A percentile compares a stretch with the other conserved stretches of the same genome.
These are phyloP conservation scores for Anthonomus grandis DNA, from an alignment of 1,140 invertebrate species.

Conservation along the genomic window DNA sequence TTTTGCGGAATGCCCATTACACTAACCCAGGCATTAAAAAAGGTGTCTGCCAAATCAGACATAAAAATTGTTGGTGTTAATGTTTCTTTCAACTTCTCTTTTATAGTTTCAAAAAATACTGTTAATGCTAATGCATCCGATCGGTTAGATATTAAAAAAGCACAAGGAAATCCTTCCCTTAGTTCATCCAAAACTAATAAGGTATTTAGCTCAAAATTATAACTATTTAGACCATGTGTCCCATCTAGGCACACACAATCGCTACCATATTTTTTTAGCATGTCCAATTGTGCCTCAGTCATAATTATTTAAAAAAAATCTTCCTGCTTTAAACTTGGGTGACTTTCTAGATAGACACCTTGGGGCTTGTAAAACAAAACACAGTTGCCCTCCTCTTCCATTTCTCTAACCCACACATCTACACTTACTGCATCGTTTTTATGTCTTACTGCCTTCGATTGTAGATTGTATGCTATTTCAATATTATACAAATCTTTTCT, in stretches of 20 bases:
- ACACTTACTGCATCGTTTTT: conserved; percentile 10
- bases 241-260: conserved; percentile 19
- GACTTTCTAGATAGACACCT: neutral
- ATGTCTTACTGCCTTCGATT: neutral
- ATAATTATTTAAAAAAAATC: conserved; percentile 10
- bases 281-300: conserved; percentile 1
- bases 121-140: neutral
- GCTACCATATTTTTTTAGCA: conserved; percentile 13
- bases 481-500: conserved; percentile 20
- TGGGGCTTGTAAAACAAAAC: conserved; percentile 14
- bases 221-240: conserved; percentile 19
- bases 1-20: conserved; percentile 13
- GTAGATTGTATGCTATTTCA: neutral
- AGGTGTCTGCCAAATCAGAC: conserved; percentile 3
- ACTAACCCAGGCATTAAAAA: conserved; percentile 18
- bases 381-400: neutral
- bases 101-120: conserved; percentile 8
- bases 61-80: conserved; percentile 12
- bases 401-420: conserved; percentile 9
- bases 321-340: neutral
- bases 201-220: conserved; percentile 16
- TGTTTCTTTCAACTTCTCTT: neutral
- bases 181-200: conserved; percentile 17
- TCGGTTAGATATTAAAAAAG: conserved; percentile 18
- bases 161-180: conserved; percentile 9